Percentiles rank a stretch among this genome's conserved stretches.
Conservation (phyloP, 2,113 vertebrate genomes). For the Oceanites oceanicus region DNA sequence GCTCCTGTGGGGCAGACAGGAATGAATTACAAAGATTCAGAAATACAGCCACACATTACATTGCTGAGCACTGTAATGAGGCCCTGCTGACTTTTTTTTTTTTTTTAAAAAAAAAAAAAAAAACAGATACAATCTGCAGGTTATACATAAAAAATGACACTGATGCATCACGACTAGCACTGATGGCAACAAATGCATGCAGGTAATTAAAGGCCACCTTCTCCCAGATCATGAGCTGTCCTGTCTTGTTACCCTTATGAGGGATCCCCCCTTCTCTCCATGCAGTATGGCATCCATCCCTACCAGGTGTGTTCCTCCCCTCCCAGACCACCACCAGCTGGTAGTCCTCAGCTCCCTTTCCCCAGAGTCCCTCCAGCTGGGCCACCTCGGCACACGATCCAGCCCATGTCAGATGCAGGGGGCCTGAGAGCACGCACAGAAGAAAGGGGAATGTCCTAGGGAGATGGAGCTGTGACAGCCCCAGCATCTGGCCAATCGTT, state of each 20-base stretch:
- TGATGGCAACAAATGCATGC: background rate
- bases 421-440: background rate
- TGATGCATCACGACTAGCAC: fast-evolving
- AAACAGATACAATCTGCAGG: background rate
- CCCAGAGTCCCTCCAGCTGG: background rate
- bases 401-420: fast-evolving
- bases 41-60: background rate
- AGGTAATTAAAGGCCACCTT: background rate
- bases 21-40: background rate
- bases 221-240: background rate
- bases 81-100: background rate
- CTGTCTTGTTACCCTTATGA: background rate
- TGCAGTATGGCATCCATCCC: background rate
- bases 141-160: background rate
- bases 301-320: background rate
- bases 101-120: background rate
- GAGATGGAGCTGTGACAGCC: background rate
- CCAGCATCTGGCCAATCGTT: background rate
- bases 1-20: background rate
- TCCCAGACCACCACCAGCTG: background rate
- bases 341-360: background rate
- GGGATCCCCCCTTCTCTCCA: background rate
- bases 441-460: background rate
- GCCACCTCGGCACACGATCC: fast-evolving
- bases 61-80: background rate